Percentiles rank a stretch among this genome's conserved stretches.
These are phyloP conservation scores for Ctenopoma multispine DNA, from an alignment of 2,797 vertebrate species.

Conservation along the genomic window DNA sequence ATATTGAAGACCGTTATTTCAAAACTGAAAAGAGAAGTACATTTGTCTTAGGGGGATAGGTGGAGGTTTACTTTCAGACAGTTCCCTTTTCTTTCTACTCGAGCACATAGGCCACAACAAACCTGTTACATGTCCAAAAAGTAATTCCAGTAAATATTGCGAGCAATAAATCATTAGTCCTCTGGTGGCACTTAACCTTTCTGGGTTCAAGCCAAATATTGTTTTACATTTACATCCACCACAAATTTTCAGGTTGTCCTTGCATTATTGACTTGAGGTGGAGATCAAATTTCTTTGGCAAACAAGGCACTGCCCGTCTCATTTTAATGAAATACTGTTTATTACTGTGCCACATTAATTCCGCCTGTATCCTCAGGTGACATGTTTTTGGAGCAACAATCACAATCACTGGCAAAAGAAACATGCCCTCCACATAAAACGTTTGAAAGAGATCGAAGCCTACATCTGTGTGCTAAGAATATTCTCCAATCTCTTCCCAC, in stretches of 20 bases:
- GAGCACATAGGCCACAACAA: not conserved
- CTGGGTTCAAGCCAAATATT: too few species aligned
- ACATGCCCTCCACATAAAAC: not conserved
- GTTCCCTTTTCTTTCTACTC: not conserved
- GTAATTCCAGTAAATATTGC: not conserved
- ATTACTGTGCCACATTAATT: too few species aligned
- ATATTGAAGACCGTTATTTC: constrained; percentile 14
- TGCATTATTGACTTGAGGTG: not conserved
- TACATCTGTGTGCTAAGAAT: constrained; percentile 68
- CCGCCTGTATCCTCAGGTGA: not conserved
- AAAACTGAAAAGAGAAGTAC: constrained; percentile 27
- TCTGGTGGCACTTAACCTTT: not conserved
- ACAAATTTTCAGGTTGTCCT: not conserved
- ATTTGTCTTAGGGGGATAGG: not conserved
- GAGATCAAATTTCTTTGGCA: not conserved
- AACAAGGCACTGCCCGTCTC: constrained; percentile 3
- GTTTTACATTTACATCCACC: not conserved
- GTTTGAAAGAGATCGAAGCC: constrained; percentile 57
- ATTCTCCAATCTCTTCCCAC: constrained; percentile 67
- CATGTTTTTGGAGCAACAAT: not conserved
- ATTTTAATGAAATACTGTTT: not conserved
- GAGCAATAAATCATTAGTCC: not conserved
- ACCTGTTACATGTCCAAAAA: constrained; percentile 15
- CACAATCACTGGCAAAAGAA: constrained; percentile 1
- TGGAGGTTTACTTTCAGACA: not conserved